A percentile compares a stretch with the other conserved stretches of the same genome.
These are phyloP conservation scores for Holacanthus passer DNA, from an alignment of 2,113 vertebrate species.

Conservation along the genomic window DNA sequence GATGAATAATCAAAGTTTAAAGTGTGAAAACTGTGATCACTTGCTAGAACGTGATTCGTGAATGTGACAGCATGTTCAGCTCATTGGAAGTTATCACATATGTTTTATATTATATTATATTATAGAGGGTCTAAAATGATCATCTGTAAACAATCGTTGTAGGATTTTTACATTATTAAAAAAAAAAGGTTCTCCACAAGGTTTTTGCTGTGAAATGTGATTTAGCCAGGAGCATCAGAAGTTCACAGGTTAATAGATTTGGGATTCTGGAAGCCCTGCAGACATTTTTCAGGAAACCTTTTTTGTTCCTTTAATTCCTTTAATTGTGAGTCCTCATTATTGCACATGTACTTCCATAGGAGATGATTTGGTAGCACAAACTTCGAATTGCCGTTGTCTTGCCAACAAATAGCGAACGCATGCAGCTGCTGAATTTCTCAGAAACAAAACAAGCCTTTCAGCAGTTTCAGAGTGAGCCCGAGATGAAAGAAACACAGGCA, in stretches of 20 bases:
- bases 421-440: neutral
- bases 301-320: neutral
- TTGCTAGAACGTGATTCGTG: no score
- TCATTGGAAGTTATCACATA: no score
- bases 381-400: neutral
- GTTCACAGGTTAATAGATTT: neutral
- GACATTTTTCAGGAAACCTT: neutral
- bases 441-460: neutral
- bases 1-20: no score
- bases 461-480: conserved; percentile 11
- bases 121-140: no score
- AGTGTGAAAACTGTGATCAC: no score
- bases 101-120: no score
- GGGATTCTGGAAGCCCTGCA: neutral
- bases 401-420: conserved; percentile 15
- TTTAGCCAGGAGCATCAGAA: neutral
- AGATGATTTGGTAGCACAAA: neutral
- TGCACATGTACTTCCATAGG: conserved; percentile 10
- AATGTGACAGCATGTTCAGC: no score
- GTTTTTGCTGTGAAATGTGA: neutral
- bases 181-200: neutral
- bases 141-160: no score
- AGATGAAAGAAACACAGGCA: conserved; percentile 57
- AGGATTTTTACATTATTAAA: neutral
- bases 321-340: neutral